Percentiles rank a stretch among this genome's conserved stretches.
Evolutionary conservation across 1,140 invertebrate species (phyloP).

Genomic region (Pygmarrhopalites habei): DNA sequence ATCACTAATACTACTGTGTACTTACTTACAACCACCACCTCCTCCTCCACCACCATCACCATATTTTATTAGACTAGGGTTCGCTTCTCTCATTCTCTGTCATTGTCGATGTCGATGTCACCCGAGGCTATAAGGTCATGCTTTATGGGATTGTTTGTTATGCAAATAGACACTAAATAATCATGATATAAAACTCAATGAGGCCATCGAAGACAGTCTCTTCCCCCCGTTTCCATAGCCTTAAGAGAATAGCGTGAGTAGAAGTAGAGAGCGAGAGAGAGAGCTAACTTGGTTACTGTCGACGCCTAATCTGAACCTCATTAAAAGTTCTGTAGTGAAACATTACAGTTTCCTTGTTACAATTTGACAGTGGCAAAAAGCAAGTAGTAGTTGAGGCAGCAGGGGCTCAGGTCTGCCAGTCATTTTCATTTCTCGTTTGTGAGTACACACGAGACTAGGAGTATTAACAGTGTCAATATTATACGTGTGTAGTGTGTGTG

Average conservation of each 20-base stretch:
- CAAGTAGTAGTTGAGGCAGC: no score
- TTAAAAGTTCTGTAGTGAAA: background rate
- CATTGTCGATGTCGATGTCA: no score
- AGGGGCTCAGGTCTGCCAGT: no score
- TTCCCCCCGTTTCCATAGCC: background rate
- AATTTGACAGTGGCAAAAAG: no score
- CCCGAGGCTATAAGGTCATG: no score
- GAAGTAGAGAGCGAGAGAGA: background rate
- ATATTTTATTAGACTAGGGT: no score
- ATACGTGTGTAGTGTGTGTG: background rate
- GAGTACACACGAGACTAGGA: background rate
- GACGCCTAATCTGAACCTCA: background rate
- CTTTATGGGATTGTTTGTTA: conserved; percentile 3
- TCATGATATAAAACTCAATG: background rate
- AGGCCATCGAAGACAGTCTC: background rate
- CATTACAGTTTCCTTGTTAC: background rate
- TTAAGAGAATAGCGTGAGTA: background rate
- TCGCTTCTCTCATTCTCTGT: no score
- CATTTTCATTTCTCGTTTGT: background rate
- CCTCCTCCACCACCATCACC: no score
- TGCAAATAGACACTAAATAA: conserved; percentile 6
- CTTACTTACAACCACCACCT: no score
- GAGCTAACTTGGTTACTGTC: background rate
- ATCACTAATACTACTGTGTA: no score
- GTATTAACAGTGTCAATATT: no score